A percentile compares a stretch with the other conserved stretches of the same genome.
Evolutionary conservation across 2,113 vertebrate genomes (phyloP).

Genomic region (Morone chrysops): DNA sequence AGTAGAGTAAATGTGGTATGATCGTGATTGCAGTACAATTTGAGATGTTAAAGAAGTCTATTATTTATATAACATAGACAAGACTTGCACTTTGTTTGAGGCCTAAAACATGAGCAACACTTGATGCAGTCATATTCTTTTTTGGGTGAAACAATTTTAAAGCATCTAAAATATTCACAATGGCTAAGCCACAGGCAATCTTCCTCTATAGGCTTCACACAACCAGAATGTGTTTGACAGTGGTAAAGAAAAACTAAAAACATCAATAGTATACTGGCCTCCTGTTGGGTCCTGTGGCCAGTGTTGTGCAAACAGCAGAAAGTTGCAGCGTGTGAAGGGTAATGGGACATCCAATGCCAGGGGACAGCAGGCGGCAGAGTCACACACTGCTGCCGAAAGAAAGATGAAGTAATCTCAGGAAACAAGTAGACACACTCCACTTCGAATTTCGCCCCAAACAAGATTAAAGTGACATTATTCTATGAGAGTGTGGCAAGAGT

Average conservation of each 20-base stretch:
- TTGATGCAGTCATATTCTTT: conserved; percentile 8
- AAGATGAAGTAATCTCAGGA: conserved; percentile 88
- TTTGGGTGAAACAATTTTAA: conserved; percentile 31
- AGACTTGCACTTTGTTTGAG: not conserved
- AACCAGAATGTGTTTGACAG: conserved; percentile 52
- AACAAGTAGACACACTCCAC: conserved; percentile 88
- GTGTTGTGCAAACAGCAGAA: conserved; percentile 86
- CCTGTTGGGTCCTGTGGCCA: conserved; percentile 83
- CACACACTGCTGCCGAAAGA: conserved; percentile 83
- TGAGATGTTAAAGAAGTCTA: not conserved
- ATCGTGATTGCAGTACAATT: not conserved
- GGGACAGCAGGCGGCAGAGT: conserved; percentile 85
- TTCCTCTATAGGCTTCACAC: conserved; percentile 39
- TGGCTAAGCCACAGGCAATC: conserved; percentile 42
- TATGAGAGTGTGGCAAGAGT: conserved; percentile 85
- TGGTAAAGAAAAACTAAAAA: conserved; percentile 77
- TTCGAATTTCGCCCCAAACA: conserved; percentile 87
- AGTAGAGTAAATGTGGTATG: not conserved
- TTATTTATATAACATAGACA: conserved; percentile 13
- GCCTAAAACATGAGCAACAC: conserved; percentile 8
- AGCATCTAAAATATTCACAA: conserved; percentile 39
- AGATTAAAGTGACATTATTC: conserved; percentile 89
- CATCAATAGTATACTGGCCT: conserved; percentile 74
- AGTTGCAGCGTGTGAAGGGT: conserved; percentile 87
- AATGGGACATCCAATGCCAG: conserved; percentile 88